phyloP scores from a whole-genome alignment of 2,113 vertebrate species.

The Theristicus caerulescens region DNA sequence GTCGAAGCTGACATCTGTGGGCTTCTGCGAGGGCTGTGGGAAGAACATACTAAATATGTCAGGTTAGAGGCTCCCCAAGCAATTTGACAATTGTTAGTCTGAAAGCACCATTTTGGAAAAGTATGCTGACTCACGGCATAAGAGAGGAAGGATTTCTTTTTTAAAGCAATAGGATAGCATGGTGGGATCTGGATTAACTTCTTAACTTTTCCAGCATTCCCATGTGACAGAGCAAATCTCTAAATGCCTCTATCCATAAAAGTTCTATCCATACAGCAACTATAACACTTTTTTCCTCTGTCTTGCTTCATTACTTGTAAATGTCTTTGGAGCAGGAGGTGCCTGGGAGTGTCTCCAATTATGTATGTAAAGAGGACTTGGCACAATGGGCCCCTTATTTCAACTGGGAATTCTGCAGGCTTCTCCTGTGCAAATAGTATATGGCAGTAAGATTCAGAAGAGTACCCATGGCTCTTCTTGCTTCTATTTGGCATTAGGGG shows the following conservation, averaged over 20 bases:
- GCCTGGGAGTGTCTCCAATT: not conserved
- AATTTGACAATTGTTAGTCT: not conserved
- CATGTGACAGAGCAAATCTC: not conserved
- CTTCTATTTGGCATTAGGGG: not conserved
- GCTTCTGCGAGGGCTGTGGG: conserved; percentile 24
- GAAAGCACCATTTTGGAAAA: not conserved
- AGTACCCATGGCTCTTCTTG: not conserved
- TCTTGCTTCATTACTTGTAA: not conserved
- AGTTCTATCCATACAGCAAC: not conserved
- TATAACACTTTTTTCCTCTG: not conserved
- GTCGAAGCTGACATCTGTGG: not conserved
- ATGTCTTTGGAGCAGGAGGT: not conserved
- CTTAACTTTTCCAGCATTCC: not conserved
- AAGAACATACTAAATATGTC: conserved; percentile 10
- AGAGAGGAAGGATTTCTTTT: not conserved
- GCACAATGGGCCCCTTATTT: not conserved
- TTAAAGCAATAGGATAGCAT: not conserved
- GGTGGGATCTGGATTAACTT: not conserved
- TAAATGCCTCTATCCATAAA: not conserved
- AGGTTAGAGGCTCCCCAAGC: not conserved
- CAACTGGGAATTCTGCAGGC: not conserved
- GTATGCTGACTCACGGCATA: conserved; percentile 1
- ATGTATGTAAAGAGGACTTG: not conserved
- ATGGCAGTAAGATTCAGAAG: not conserved
- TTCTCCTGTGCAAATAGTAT: not conserved